Conservation (phyloP, 2,797 vertebrate genomes). For the Microhierax caerulescens region DNA sequence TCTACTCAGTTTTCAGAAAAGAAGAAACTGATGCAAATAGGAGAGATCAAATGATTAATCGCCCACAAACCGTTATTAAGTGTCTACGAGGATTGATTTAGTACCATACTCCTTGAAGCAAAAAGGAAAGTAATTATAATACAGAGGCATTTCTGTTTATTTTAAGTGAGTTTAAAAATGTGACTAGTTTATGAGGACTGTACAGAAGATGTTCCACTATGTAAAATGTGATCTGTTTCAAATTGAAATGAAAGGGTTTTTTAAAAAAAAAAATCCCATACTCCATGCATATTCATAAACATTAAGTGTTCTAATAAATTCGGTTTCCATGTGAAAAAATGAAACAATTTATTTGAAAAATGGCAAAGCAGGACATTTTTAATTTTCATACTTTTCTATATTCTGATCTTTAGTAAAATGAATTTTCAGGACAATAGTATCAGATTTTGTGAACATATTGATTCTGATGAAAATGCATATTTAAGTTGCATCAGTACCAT, state of each 20-base stretch:
- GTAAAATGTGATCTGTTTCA: neutral
- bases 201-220: neutral
- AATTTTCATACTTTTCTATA: neutral
- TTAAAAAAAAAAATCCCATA: neutral
- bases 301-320: neutral
- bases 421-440: neutral
- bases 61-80: neutral
- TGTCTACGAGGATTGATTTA: neutral
- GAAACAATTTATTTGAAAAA: neutral
- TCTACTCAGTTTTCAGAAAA: neutral
- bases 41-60: neutral
- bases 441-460: neutral
- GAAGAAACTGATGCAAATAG: neutral
- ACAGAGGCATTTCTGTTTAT: neutral
- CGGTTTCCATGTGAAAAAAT: neutral
- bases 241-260: neutral
- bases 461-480: neutral
- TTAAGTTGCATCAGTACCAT: neutral
- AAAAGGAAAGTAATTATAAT: neutral
- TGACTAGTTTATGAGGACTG: neutral
- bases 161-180: neutral
- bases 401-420: neutral
- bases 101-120: neutral
- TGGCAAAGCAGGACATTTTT: neutral
- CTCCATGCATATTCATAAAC: neutral